Evolutionary conservation across 2,113 vertebrate species (phyloP).

Genomic region (Myrmecobius fasciatus): DNA sequence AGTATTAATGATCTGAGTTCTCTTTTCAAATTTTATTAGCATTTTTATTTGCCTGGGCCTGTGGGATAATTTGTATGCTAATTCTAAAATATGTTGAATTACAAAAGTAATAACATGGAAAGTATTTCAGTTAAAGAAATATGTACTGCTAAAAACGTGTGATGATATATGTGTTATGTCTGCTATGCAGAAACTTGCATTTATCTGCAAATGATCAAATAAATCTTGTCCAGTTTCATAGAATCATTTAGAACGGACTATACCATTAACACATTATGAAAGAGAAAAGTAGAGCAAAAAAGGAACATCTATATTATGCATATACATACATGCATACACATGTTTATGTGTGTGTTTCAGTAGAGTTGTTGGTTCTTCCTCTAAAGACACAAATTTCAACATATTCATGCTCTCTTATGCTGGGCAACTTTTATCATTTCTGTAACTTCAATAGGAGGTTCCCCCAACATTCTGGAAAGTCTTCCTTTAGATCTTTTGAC

Average conservation of each 20-base stretch:
- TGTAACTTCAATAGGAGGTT: not conserved
- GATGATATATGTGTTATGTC: constrained; percentile 26
- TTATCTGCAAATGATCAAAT: constrained; percentile 54
- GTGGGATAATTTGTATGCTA: constrained; percentile 59
- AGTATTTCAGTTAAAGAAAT: constrained; percentile 62
- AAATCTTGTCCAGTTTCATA: constrained; percentile 38
- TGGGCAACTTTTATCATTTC: not conserved
- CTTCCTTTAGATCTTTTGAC: not conserved
- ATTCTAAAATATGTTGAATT: constrained; percentile 60
- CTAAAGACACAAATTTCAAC: not conserved
- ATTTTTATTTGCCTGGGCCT: constrained; percentile 63
- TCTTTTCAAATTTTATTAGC: constrained; percentile 66
- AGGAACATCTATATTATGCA: constrained; percentile 14
- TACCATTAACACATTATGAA: constrained; percentile 20
- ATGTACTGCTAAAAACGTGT: constrained; percentile 56
- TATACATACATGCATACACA: constrained; percentile 27
- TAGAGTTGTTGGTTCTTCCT: not conserved
- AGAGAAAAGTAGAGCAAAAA: constrained; percentile 33
- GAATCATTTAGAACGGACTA: constrained; percentile 20
- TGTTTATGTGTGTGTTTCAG: not conserved
- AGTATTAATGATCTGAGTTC: constrained; percentile 47
- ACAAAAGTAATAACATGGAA: constrained; percentile 59
- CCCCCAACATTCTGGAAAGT: not conserved
- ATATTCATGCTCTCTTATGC: not conserved
- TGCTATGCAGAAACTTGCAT: constrained; percentile 17